phyloP scores from a whole-genome alignment of 2,113 vertebrate genomes.

The Rhea americana region DNA sequence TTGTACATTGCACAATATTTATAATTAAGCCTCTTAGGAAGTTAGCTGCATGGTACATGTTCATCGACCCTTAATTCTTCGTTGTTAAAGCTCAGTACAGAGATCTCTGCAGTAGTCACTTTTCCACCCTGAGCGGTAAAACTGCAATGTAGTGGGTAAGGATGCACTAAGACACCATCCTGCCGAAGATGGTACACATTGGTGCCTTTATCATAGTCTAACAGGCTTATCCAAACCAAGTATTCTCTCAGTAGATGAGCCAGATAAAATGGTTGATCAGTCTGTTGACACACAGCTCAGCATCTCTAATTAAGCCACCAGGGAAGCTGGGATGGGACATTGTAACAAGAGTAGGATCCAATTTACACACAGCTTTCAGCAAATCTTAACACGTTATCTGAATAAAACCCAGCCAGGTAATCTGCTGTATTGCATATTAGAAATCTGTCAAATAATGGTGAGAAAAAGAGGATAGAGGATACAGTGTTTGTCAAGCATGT shows the following conservation, averaged over 20 bases:
- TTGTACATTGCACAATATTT: slow-evolving; percentile 25
- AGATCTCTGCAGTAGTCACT: slow-evolving; percentile 34
- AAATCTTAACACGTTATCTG: slow-evolving; percentile 15
- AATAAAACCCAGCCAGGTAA: not conserved
- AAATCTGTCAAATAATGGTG: not conserved
- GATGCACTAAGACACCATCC: not conserved
- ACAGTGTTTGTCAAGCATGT: not conserved
- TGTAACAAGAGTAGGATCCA: slow-evolving; percentile 25
- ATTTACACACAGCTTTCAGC: slow-evolving; percentile 26
- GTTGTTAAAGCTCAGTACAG: slow-evolving; percentile 30
- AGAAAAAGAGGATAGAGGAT: not conserved
- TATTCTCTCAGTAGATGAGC: slow-evolving; percentile 43
- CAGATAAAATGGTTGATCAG: slow-evolving; percentile 1
- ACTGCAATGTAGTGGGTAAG: not conserved
- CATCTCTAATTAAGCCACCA: slow-evolving; percentile 65
- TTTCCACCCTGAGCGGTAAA: not conserved
- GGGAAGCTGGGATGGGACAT: slow-evolving; percentile 30
- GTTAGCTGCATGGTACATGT: not conserved
- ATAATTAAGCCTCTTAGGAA: slow-evolving; percentile 70
- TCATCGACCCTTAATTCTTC: slow-evolving; percentile 56
- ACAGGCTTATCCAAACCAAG: slow-evolving; percentile 19
- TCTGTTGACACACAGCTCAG: slow-evolving; percentile 38
- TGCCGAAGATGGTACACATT: not conserved
- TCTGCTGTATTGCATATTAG: not conserved
- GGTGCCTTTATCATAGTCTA: slow-evolving; percentile 18